Evolutionary conservation across 2,888 invertebrate species (phyloP).

Genomic region (Bombylius major): DNA sequence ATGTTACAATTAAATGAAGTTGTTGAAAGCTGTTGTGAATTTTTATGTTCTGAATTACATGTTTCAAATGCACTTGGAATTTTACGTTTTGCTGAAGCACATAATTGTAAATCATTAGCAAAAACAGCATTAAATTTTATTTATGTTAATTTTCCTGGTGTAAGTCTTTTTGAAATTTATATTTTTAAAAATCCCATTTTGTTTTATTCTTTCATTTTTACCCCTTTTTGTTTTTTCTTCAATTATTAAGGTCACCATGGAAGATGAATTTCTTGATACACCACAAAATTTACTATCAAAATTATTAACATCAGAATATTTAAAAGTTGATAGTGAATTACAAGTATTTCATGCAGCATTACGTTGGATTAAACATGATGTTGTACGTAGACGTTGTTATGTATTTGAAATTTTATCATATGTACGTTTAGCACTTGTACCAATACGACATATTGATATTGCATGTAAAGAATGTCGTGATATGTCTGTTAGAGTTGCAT

Average conservation of each 20-base stretch:
- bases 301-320: slow-evolving; percentile 70
- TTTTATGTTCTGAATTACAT: slow-evolving; percentile 71
- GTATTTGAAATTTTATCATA: slow-evolving; percentile 76
- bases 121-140: slow-evolving; percentile 70
- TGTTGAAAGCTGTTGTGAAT: slow-evolving; percentile 72
- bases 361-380: slow-evolving; percentile 76
- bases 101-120: slow-evolving; percentile 66
- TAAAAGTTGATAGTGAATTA: slow-evolving; percentile 78
- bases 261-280: slow-evolving; percentile 76
- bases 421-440: slow-evolving; percentile 72
- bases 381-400: slow-evolving; percentile 60
- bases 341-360: slow-evolving; percentile 81
- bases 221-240: neutral
- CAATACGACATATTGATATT: slow-evolving; percentile 63
- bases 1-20: slow-evolving; percentile 80
- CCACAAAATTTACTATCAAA: slow-evolving; percentile 64
- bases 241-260: slow-evolving; percentile 24
- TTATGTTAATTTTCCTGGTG: slow-evolving; percentile 66
- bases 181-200: neutral
- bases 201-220: neutral
- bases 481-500: slow-evolving; percentile 64
- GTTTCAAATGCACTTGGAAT: slow-evolving; percentile 81
- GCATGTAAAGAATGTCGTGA: slow-evolving; percentile 67
- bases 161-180: slow-evolving; percentile 50
- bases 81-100: slow-evolving; percentile 81